A percentile compares a stretch with the other conserved stretches of the same genome.
Conservation (phyloP, 2,113 vertebrate genomes). For the Corythoichthys intestinalis region DNA sequence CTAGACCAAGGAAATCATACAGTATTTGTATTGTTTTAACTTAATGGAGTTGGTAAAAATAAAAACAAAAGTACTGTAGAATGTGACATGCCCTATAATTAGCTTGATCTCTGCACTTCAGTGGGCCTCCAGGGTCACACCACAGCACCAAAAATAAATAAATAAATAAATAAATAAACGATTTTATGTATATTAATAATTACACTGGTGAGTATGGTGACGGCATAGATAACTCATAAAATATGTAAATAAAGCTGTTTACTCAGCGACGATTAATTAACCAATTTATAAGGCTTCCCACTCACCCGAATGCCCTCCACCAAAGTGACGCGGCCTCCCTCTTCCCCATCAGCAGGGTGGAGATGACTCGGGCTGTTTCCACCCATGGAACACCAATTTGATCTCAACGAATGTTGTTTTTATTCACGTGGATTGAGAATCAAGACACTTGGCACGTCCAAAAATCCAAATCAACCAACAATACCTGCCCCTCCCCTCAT, state of each 20-base stretch:
- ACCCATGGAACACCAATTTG: constrained; percentile 51
- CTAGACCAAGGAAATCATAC: too few relatives aligned
- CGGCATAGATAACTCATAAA: too few relatives aligned
- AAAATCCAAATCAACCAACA: neutral
- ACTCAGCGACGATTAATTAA: neutral
- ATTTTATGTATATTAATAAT: too few relatives aligned
- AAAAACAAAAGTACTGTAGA: too few relatives aligned
- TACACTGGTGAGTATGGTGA: too few relatives aligned
- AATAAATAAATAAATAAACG: too few relatives aligned
- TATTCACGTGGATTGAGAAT: constrained; percentile 7
- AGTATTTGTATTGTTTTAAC: too few relatives aligned
- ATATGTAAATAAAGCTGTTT: neutral
- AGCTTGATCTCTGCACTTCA: neutral
- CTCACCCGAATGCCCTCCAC: constrained; percentile 74
- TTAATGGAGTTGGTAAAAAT: too few relatives aligned
- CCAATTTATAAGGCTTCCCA: constrained; percentile 11
- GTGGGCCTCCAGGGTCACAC: neutral
- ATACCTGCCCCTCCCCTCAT: constrained; percentile 19
- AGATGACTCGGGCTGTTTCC: constrained; percentile 62
- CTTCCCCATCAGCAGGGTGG: constrained; percentile 40
- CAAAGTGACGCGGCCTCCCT: constrained; percentile 47
- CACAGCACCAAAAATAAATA: too few relatives aligned
- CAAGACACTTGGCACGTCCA: too few relatives aligned
- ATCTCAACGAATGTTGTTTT: neutral
- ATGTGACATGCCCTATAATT: neutral